These are phyloP conservation scores for Trogon surrucura DNA, from an alignment of 2,113 vertebrate genomes.

Conservation along the genomic window DNA sequence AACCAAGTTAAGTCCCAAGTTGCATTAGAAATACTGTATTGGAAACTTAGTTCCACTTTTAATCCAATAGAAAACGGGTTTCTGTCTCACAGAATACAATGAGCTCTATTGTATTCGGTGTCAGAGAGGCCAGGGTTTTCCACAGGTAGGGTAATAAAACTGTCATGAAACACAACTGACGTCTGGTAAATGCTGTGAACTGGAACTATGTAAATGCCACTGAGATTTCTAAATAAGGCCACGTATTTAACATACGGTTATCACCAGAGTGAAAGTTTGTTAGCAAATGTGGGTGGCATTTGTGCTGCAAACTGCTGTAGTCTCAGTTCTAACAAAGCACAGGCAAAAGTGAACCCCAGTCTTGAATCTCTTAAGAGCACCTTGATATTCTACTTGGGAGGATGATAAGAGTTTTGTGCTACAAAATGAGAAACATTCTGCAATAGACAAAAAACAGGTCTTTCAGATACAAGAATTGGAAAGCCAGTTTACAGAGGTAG, in stretches of 20 bases:
- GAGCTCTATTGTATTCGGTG: neutral
- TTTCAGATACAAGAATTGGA: neutral
- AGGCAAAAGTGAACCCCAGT: neutral
- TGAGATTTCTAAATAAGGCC: constrained; percentile 9
- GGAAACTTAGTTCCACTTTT: neutral
- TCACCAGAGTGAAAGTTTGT: neutral
- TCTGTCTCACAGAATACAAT: neutral
- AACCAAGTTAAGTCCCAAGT: neutral
- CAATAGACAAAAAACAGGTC: neutral
- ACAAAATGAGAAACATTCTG: neutral
- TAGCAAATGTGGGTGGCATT: neutral
- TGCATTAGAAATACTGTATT: neutral
- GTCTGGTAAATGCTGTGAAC: neutral
- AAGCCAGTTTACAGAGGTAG: neutral
- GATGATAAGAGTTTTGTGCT: neutral
- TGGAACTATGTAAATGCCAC: constrained; percentile 15
- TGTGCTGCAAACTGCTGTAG: neutral
- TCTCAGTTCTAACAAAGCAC: neutral
- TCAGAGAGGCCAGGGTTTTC: constrained; percentile 1
- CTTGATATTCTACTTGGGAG: neutral
- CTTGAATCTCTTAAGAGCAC: neutral
- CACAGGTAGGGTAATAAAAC: constrained; percentile 31
- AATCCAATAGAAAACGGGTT: neutral
- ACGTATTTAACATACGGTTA: neutral
- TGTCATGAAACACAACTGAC: neutral